These are phyloP conservation scores for Lagopus leucura DNA, from an alignment of 2,113 vertebrate genomes.

Conservation along the genomic window DNA sequence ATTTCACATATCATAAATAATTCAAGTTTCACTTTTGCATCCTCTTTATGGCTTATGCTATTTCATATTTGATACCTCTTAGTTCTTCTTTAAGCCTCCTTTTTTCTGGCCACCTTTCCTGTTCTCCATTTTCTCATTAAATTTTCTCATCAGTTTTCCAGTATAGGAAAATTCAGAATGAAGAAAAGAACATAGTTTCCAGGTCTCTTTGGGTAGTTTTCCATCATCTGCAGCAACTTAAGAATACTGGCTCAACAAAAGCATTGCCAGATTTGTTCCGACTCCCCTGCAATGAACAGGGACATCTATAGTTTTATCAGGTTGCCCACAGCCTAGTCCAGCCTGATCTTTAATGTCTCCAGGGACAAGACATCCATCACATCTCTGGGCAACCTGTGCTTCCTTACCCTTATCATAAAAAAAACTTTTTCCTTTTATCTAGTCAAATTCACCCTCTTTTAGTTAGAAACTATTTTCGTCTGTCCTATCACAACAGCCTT, in stretches of 20 bases:
- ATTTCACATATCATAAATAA: slow-evolving; percentile 15
- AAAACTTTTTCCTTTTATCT: too few relatives aligned
- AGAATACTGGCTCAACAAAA: background rate
- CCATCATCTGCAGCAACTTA: background rate
- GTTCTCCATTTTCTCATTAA: background rate
- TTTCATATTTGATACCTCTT: background rate
- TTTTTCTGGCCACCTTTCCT: background rate
- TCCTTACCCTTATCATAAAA: too few relatives aligned
- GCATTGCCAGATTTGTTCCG: background rate
- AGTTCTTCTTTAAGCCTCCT: background rate
- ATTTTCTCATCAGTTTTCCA: background rate
- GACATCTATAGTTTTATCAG: too few relatives aligned
- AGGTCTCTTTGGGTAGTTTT: background rate
- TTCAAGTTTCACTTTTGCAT: slow-evolving; percentile 1
- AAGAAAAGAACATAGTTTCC: background rate
- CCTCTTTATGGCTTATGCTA: background rate
- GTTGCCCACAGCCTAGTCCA: too few relatives aligned
- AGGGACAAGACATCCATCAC: too few relatives aligned
- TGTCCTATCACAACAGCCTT: too few relatives aligned
- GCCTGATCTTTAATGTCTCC: too few relatives aligned
- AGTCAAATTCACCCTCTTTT: too few relatives aligned
- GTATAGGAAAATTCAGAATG: background rate
- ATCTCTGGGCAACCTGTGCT: too few relatives aligned
- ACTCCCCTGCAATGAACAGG: too few relatives aligned
- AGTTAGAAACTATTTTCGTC: too few relatives aligned